Conservation (phyloP, 2,113 vertebrate species). For the Pelodiscus sinensis region DNA sequence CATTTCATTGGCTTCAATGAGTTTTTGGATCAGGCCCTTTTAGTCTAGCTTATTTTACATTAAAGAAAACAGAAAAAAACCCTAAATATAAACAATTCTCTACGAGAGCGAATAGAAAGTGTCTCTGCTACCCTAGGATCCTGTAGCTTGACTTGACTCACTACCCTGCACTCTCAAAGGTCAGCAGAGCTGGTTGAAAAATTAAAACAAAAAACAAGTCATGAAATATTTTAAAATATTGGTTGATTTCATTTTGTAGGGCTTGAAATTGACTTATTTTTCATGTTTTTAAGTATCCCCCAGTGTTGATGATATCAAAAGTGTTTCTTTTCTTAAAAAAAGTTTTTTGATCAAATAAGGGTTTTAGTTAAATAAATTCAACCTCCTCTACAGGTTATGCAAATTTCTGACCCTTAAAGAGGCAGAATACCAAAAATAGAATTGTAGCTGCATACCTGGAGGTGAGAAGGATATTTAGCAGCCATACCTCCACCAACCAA, state of each 20-base stretch:
- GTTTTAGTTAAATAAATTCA: background rate
- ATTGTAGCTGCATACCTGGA: too few relatives aligned
- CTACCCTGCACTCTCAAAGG: background rate
- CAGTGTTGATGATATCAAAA: background rate
- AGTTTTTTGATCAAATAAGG: background rate
- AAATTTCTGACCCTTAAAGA: background rate
- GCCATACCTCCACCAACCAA: background rate
- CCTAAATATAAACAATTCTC: background rate
- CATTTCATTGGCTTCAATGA: background rate
- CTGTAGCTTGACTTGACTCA: background rate
- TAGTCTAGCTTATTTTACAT: background rate
- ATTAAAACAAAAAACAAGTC: background rate
- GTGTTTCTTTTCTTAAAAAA: background rate
- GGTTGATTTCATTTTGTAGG: background rate
- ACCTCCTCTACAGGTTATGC: background rate
- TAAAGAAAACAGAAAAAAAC: background rate
- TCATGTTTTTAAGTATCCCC: background rate
- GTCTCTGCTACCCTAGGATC: background rate
- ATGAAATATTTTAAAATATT: background rate
- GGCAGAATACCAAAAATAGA: background rate
- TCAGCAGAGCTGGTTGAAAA: background rate
- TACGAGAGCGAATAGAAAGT: background rate
- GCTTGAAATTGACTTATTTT: background rate
- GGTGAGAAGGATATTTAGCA: background rate
- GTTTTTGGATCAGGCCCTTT: background rate